phyloP scores from a whole-genome alignment of 2,797 vertebrate species.

The Rhynchotus rufescens region DNA sequence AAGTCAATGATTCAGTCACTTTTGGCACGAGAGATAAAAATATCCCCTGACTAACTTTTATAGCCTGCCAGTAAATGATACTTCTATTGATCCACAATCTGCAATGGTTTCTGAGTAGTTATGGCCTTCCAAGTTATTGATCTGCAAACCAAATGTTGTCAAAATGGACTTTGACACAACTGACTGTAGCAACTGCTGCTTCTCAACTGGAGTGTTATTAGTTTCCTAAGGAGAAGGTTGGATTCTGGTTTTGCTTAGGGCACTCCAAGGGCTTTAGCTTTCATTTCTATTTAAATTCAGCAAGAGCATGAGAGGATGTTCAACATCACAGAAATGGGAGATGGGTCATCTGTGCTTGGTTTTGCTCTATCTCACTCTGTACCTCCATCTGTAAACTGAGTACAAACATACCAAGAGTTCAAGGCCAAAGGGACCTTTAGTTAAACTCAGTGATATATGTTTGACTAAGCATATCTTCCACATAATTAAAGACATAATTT shows the following conservation, averaged over 20 bases:
- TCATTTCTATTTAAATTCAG: neutral
- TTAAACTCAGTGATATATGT: neutral
- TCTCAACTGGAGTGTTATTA: neutral
- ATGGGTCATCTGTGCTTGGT: neutral
- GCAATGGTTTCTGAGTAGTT: neutral
- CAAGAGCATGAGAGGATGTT: neutral
- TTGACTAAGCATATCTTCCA: neutral
- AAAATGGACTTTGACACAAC: neutral
- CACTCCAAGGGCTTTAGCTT: neutral
- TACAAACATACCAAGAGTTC: neutral
- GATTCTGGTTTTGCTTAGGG: neutral
- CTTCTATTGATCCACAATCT: neutral
- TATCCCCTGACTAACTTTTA: neutral
- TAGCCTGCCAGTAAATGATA: neutral
- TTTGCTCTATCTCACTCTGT: neutral
- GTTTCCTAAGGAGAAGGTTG: neutral
- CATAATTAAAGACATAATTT: neutral
- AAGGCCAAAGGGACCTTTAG: neutral
- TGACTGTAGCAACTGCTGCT: neutral
- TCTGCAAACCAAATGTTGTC: constrained; percentile 25
- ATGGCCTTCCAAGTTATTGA: neutral
- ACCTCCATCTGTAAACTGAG: neutral
- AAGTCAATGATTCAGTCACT: neutral
- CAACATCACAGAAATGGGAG: neutral
- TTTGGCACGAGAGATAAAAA: neutral